Base-by-base conservation (phyloP, 2,888 invertebrate genomes). In the Lasioglossum calceatum region DNA sequence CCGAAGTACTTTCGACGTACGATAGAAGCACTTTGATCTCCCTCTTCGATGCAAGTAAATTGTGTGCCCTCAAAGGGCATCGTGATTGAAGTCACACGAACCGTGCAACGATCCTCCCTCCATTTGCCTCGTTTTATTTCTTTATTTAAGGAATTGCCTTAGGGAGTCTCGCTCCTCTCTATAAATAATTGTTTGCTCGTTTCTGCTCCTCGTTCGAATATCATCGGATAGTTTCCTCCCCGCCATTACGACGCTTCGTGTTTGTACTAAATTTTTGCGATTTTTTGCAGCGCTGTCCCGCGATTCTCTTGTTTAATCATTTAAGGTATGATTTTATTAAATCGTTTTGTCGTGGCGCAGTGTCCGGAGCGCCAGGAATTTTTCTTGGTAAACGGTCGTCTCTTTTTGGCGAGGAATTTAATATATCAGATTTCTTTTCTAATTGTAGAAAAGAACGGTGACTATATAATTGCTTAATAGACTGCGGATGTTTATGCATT, bases 1-100 rank as follows among this genome's bases (percentile, higher is more conserved):
- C 27, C 75, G 64, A 76, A 54, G 85, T 77, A 81, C 73, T 70
- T 82, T 81, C 77, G 78, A 79, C 81, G 67, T 75, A 83, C 50
- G 86, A 75, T 44, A 32, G 73, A 74, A 76, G 74, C 64, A 79
- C 88, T 90, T 87, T 90, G 84, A 88, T 85, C 83, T 79, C 77
- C 78, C 71, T 77, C 32, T 19, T 42, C 70, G 84, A 77, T 79
- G 81, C 81, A 80, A 81, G 84, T 78, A 80, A 84, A 87, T 85
- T 83, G 85, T 77, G 87, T 72, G 72, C 67, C 83, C 81, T 84
- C 88, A 88, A 89, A 89, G 88, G 84, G 80, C 74, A 27, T n/a
- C 74, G 71, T 81, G 90, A 90, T 90, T 88, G 85, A 90, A 88
- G 90, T 87, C 82, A 90, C 84, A 87, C 90, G 88, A 88, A 85